Evolutionary conservation across 1,140 invertebrate genomes (phyloP).

Genomic region (Lepidurus couesii): DNA sequence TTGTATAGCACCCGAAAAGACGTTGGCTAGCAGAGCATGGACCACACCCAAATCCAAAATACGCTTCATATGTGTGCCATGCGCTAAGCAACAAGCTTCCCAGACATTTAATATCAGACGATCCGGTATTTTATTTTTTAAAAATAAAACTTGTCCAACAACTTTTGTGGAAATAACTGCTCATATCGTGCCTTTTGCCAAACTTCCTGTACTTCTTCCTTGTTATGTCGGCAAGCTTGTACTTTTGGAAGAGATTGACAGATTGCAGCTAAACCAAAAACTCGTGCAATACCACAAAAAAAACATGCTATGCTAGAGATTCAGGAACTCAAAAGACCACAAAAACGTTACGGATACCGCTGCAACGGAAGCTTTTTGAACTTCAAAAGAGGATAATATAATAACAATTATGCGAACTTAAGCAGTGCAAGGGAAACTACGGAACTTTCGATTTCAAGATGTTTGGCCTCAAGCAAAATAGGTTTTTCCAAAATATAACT

Average conservation of each 20-base stretch:
- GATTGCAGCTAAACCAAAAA: not conserved
- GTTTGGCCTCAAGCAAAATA: too few species aligned
- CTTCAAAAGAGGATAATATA: not conserved
- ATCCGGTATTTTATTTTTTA: too few species aligned
- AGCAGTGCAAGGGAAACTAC: constrained; percentile 5
- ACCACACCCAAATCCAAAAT: not conserved
- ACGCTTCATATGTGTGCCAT: not conserved
- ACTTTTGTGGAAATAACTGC: too few species aligned
- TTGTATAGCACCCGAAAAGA: not conserved
- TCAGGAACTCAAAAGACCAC: not conserved
- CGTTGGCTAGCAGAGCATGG: not conserved
- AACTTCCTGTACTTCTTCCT: not conserved
- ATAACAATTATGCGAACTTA: not conserved
- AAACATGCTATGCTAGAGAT: not conserved
- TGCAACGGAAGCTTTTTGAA: constrained; percentile 24
- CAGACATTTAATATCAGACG: not conserved
- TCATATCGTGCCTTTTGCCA: not conserved
- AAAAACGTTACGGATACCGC: not conserved
- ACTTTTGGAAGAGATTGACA: not conserved
- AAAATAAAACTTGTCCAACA: too few species aligned
- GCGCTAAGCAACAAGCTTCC: not conserved
- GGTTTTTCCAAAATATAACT: too few species aligned
- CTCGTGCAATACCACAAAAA: not conserved
- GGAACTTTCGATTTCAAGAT: not conserved
- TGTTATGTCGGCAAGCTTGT: not conserved